Evolutionary conservation across 2,797 vertebrate genomes (phyloP).

Genomic region (Pristis pectinata): DNA sequence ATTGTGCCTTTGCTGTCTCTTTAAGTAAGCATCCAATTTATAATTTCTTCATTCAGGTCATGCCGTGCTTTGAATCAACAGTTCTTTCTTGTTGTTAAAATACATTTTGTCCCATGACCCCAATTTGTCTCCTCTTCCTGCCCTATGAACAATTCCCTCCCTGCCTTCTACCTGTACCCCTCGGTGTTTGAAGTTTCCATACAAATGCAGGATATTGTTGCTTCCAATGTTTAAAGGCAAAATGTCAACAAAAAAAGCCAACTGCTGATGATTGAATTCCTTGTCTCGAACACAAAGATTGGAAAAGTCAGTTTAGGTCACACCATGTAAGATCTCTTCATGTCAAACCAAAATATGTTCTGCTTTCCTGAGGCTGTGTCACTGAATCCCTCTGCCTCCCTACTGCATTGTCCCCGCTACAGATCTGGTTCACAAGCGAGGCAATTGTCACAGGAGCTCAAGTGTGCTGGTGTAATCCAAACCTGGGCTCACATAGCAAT

Average conservation of each 20-base stretch:
- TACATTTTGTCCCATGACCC: background rate
- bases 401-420: background rate
- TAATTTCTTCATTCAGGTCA: background rate
- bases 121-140: background rate
- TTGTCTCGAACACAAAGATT: background rate
- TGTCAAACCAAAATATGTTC: background rate
- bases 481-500: background rate
- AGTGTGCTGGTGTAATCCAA: background rate
- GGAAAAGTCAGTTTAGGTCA: background rate
- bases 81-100: background rate
- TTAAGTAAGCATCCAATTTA: background rate
- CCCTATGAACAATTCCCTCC: background rate
- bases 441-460: background rate
- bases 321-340: background rate
- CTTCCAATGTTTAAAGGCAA: background rate
- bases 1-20: background rate
- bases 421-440: background rate
- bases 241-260: background rate
- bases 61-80: background rate
- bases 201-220: background rate
- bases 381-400: background rate
- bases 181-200: too few relatives aligned
- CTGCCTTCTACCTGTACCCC: background rate
- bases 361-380: background rate
- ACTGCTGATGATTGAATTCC: slow-evolving; percentile 16